phyloP scores from a whole-genome alignment of 2,888 invertebrate genomes.

The Atherix ibis region DNA sequence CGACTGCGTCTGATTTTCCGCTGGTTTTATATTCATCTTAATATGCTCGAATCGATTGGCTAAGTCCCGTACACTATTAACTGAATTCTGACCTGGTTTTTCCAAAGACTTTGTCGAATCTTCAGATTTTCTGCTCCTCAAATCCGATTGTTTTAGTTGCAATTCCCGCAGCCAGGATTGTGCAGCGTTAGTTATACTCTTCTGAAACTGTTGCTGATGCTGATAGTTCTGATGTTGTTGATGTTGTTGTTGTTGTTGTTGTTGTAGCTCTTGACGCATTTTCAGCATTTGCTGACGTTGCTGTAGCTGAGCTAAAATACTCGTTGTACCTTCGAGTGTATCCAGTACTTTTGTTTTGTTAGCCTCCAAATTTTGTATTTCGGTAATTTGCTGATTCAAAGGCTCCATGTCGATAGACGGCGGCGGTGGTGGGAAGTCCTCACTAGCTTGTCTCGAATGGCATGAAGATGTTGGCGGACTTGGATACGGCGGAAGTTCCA shows the following conservation, averaged over 20 bases:
- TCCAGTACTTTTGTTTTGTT: conserved; percentile 29
- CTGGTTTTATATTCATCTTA: conserved; percentile 8
- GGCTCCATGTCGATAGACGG: conserved; percentile 55
- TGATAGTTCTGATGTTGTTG: too few species aligned
- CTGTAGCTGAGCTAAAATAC: conserved; percentile 46
- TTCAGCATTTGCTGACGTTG: conserved; percentile 43
- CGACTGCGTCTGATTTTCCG: conserved; percentile 3
- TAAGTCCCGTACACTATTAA: conserved; percentile 53
- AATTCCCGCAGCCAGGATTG: conserved; percentile 60
- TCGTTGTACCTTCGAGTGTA: conserved; percentile 30
- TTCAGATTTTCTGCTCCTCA: conserved; percentile 33
- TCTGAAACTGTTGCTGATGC: too few species aligned
- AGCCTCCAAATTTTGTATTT: conserved; percentile 31
- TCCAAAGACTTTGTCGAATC: conserved; percentile 1
- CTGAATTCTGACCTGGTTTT: conserved; percentile 8
- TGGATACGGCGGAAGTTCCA: conserved; percentile 65
- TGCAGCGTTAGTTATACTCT: conserved; percentile 21
- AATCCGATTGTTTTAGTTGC: conserved; percentile 60
- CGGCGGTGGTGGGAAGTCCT: conserved; percentile 82
- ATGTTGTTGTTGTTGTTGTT: conserved; percentile 42
- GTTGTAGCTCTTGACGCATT: conserved; percentile 34
- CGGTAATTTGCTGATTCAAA: conserved; percentile 42
- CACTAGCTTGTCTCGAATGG: conserved; percentile 74
- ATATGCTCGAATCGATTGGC: conserved; percentile 62
- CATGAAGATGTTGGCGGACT: conserved; percentile 59